Evolutionary conservation across 1,140 invertebrate species (phyloP), one percentile per base, ranked within the genome.

Genomic region (Calosoma granatense): DNA sequence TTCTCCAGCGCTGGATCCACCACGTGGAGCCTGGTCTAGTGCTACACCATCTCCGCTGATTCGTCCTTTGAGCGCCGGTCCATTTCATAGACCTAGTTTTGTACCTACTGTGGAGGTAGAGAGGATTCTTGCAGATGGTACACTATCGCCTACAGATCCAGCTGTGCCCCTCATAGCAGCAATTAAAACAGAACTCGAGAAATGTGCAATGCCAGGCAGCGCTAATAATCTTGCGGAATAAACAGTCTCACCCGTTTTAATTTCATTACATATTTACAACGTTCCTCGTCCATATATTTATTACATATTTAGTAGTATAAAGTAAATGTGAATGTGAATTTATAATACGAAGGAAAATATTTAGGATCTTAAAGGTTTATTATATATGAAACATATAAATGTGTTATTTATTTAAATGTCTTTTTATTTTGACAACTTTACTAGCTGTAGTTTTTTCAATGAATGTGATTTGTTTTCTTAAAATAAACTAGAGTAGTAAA

Each of bases 151-250:
- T 1, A 74, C 74, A 17, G 82, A 83, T 68, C 80, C 82, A 0
- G 82, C 81, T 0, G 74, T 81, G n/a, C 80, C 81, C 12, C 67
- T 85, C 3, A 84, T 84, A 55, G 71, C 74, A 26, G 79, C 79
- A 36, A 83, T 84, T 58, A 82, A 81, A 64, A 74, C 75, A 47
- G 81, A 85, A 68, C 72, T 85, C 1, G 72, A 74, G 55, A 78
- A 76, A 60, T 78, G 75, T 56, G 69, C 71, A 1, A 54, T 69
- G 30, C 67, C 68, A 22, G 68, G 68, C 51, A 70, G 67, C 60
- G 63, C 65, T 22, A 61, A 61, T 20, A 61, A 68, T 59, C 41
- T 47, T 4, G 41, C 17, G 17, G 41, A 47, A 47, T 47, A 47
- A 17, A 11, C 41, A 17, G 4, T 47, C 17, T 47, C 26, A 30